Evolutionary conservation across 2,888 invertebrate genomes (phyloP).

Genomic region (Drosophila anomalipes): DNA sequence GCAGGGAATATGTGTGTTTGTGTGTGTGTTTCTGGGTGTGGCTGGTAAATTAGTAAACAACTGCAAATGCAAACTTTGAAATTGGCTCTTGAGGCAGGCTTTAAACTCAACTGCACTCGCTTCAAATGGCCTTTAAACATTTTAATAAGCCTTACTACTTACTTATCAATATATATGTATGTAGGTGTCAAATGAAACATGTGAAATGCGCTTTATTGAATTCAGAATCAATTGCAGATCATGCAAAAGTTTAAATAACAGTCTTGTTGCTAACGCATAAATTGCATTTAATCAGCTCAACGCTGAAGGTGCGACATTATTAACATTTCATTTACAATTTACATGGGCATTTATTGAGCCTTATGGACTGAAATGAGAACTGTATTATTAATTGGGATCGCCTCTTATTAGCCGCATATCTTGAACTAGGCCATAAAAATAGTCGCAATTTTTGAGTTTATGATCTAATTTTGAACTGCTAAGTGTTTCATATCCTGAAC

Average conservation of each 20-base stretch:
- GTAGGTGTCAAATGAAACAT: neutral
- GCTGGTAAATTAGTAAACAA: constrained; percentile 60
- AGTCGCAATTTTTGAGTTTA: neutral
- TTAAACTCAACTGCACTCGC: neutral
- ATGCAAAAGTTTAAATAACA: neutral
- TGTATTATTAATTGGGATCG: no score
- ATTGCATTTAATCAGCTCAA: neutral
- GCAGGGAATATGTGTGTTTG: constrained; percentile 5
- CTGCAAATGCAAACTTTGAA: constrained; percentile 4
- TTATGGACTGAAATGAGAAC: no score
- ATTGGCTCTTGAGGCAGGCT: neutral
- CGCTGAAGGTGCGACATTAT: neutral
- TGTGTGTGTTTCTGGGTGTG: constrained; percentile 8
- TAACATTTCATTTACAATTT: neutral
- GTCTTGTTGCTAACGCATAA: neutral
- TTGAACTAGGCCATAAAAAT: no score
- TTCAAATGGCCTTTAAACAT: neutral
- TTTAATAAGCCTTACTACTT: neutral
- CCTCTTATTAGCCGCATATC: no score
- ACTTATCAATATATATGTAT: neutral
- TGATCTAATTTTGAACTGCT: neutral
- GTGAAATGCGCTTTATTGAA: neutral
- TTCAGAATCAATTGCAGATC: neutral
- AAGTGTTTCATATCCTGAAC: neutral
- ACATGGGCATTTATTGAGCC: neutral